Evolutionary conservation across 1,140 invertebrate species (phyloP).

Genomic region (Diorhabda elongata): DNA sequence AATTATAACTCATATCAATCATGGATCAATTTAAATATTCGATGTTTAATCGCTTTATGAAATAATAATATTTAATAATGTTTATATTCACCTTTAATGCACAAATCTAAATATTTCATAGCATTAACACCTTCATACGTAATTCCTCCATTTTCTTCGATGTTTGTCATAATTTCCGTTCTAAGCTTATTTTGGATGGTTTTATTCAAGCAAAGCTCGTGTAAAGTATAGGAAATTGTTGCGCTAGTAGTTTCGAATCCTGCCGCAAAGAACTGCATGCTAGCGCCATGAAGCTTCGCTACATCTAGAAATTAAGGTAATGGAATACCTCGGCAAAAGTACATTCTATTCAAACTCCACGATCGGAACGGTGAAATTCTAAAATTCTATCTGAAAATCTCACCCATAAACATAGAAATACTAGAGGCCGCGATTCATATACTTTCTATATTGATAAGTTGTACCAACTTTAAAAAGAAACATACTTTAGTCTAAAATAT

Average conservation of each 20-base stretch:
- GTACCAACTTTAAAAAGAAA: too few species aligned
- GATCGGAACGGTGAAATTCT: too few species aligned
- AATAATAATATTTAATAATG: neutral
- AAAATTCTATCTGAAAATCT: too few species aligned
- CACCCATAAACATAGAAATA: too few species aligned
- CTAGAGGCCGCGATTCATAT: too few species aligned
- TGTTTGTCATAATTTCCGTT: conserved; percentile 36
- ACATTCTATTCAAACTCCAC: too few species aligned
- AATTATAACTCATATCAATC: neutral
- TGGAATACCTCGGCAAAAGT: too few species aligned
- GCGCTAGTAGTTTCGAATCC: conserved; percentile 64
- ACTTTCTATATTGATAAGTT: too few species aligned
- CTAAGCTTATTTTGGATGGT: conserved; percentile 51
- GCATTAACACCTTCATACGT: conserved; percentile 46
- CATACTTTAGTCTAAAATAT: too few species aligned
- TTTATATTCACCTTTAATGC: conserved; percentile 43
- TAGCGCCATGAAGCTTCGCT: conserved; percentile 55
- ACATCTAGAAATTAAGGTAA: conserved; percentile 31
- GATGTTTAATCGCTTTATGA: neutral
- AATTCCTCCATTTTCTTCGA: conserved; percentile 30
- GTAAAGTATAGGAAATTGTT: conserved; percentile 60
- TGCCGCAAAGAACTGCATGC: conserved; percentile 57
- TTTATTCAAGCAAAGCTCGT: conserved; percentile 57
- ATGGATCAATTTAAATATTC: neutral
- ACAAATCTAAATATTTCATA: conserved; percentile 50